A percentile compares a stretch with the other conserved stretches of the same genome.
Evolutionary conservation across 2,113 vertebrate species (phyloP).

Genomic region (Leuciscus idus): DNA sequence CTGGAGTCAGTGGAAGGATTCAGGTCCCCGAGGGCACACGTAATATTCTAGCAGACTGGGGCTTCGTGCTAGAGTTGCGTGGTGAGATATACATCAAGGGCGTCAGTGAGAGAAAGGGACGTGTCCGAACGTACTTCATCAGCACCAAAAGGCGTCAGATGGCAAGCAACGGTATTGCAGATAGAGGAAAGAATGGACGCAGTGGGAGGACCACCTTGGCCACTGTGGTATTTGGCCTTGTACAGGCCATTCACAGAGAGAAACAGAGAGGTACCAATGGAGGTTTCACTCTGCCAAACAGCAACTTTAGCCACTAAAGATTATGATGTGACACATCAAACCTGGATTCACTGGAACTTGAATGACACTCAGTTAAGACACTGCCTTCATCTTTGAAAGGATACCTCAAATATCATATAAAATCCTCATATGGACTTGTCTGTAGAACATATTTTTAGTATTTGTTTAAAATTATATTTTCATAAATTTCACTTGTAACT

Average conservation of each 20-base stretch:
- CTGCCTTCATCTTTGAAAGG: conserved; percentile 45
- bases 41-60: conserved; percentile 87
- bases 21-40: conserved; percentile 93
- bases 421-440: neutral
- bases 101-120: conserved; percentile 92
- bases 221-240: conserved; percentile 87
- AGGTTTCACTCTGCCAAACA: conserved; percentile 56
- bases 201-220: conserved; percentile 88
- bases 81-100: conserved; percentile 97
- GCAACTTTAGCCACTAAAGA: conserved; percentile 35
- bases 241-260: conserved; percentile 91
- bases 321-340: conserved; percentile 49
- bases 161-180: conserved; percentile 66
- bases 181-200: conserved; percentile 68
- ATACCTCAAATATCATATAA: conserved; percentile 32
- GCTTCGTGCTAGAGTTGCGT: conserved; percentile 91
- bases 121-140: conserved; percentile 95
- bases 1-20: conserved; percentile 87
- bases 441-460: neutral
- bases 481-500: neutral
- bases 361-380: neutral
- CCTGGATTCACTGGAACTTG: neutral
- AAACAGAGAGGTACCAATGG: conserved; percentile 85
- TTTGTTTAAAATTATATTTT: neutral
- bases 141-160: conserved; percentile 78